phyloP scores from a whole-genome alignment of 2,888 invertebrate genomes.

The Phrixothrix hirtus region DNA sequence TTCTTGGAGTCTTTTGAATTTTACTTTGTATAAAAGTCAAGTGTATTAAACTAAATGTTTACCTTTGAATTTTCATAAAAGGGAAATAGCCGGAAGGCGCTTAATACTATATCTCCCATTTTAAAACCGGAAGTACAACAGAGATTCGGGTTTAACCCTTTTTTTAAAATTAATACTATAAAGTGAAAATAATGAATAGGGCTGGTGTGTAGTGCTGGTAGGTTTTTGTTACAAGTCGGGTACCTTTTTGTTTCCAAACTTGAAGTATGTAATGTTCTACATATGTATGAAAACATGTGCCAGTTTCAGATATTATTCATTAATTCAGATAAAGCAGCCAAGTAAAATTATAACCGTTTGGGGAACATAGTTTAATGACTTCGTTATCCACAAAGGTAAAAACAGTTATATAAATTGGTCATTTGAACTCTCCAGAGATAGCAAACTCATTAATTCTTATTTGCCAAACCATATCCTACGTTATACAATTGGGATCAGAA shows the following conservation, averaged over 20 bases:
- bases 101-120: conserved; percentile 4
- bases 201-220: not conserved
- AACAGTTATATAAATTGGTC: conserved; percentile 46
- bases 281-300: conserved; percentile 19
- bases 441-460: conserved; percentile 44
- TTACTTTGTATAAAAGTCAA: conserved; percentile 6
- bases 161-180: not conserved
- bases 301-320: conserved; percentile 26
- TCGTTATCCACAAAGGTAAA: conserved; percentile 43
- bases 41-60: conserved; percentile 1
- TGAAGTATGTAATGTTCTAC: conserved; percentile 8
- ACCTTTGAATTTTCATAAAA: conserved; percentile 6
- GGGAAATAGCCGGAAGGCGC: not conserved
- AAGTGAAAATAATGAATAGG: conserved; percentile 1
- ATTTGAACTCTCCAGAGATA: conserved; percentile 42
- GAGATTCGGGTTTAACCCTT: not conserved
- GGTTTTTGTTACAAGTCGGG: conserved; percentile 8
- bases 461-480: conserved; percentile 36
- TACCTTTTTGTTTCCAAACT: conserved; percentile 11
- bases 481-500: conserved; percentile 34
- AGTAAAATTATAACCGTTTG: conserved; percentile 38
- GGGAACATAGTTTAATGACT: conserved; percentile 46
- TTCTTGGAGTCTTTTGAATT: not conserved
- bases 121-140: conserved; percentile 6
- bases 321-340: conserved; percentile 35